A percentile compares a stretch with the other conserved stretches of the same genome.
These are phyloP conservation scores for Desmophyllum pertusum DNA, from an alignment of 92 coral and sea anemone genomes.

Conservation along the genomic window DNA sequence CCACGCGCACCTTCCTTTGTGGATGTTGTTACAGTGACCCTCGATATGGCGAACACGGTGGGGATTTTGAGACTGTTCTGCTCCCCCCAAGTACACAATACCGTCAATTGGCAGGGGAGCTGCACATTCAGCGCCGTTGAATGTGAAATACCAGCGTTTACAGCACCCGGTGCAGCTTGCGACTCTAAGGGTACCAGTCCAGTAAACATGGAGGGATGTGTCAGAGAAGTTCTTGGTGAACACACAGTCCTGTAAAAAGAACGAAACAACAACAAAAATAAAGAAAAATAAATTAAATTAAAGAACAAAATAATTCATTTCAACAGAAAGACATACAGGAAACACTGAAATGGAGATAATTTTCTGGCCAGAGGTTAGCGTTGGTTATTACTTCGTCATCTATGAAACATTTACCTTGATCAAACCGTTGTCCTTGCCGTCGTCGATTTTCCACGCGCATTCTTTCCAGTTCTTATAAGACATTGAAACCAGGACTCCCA, in stretches of 20 bases:
- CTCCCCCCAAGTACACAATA: slow-evolving; percentile 17
- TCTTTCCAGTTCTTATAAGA: slow-evolving; percentile 27
- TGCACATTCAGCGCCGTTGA: slow-evolving; percentile 54
- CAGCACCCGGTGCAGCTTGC: slow-evolving; percentile 8
- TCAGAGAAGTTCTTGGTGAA: slow-evolving; percentile 32
- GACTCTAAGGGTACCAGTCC: slow-evolving; percentile 5
- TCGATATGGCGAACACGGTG: slow-evolving; percentile 57
- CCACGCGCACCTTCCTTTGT: slow-evolving; percentile 43
- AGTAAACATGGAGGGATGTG: slow-evolving; percentile 18
- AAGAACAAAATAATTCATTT: too few relatives aligned
- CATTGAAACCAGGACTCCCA: slow-evolving; percentile 5
- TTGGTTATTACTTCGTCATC: too few relatives aligned
- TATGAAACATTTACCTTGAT: neutral
- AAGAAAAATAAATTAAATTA: too few relatives aligned
- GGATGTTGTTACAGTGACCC: slow-evolving; percentile 54
- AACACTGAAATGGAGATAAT: too few relatives aligned
- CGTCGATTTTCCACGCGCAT: slow-evolving; percentile 8
- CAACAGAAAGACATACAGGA: too few relatives aligned
- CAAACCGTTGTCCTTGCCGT: neutral
- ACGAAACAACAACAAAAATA: neutral
- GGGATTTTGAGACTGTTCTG: neutral
- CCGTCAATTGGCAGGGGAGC: slow-evolving; percentile 51
- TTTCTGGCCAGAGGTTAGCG: too few relatives aligned
- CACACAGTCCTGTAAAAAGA: slow-evolving; percentile 1
- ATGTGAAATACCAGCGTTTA: slow-evolving; percentile 56